Evolutionary conservation across 1,140 invertebrate genomes (phyloP).

Genomic region (Zaprionus gabonicus): DNA sequence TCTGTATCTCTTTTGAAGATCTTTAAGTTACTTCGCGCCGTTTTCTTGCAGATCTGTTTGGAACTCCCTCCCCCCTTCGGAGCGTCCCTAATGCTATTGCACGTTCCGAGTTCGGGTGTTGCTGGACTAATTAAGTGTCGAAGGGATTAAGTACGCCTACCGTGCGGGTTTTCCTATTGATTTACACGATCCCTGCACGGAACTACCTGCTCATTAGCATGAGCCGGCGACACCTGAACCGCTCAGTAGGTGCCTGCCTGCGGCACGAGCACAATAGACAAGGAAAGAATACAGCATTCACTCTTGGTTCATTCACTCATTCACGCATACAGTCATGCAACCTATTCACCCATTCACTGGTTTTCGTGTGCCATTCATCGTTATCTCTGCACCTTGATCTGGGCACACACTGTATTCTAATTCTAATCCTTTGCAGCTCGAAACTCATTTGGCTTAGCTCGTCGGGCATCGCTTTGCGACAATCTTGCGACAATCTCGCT

Average conservation of each 20-base stretch:
- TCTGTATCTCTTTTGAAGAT: background rate
- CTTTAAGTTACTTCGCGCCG: background rate
- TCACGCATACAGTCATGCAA: conserved; percentile 14
- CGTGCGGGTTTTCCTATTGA: conserved; percentile 34
- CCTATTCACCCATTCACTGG: conserved; percentile 1
- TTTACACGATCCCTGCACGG: conserved; percentile 49
- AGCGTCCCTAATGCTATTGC: background rate
- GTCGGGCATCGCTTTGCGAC: conserved; percentile 42
- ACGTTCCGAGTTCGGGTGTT: conserved; percentile 25
- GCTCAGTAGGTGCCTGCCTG: conserved; percentile 15
- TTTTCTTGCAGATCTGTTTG: conserved; percentile 10
- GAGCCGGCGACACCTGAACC: conserved; percentile 1
- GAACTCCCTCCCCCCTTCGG: background rate
- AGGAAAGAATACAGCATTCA: conserved; percentile 11
- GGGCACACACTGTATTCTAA: conserved; percentile 42
- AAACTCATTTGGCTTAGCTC: conserved; percentile 56
- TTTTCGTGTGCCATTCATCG: conserved; percentile 15
- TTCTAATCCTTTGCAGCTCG: conserved; percentile 38
- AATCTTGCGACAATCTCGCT: conserved; percentile 54
- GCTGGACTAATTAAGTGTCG: conserved; percentile 74
- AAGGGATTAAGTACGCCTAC: conserved; percentile 70
- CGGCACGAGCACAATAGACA: conserved; percentile 21
- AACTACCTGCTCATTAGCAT: conserved; percentile 65
- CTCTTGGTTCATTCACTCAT: conserved; percentile 30
- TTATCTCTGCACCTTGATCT: conserved; percentile 21